Percentiles rank a stretch among this genome's conserved stretches.
Conservation (phyloP, 2,888 invertebrate genomes). For the Ctenicera cuprea region DNA sequence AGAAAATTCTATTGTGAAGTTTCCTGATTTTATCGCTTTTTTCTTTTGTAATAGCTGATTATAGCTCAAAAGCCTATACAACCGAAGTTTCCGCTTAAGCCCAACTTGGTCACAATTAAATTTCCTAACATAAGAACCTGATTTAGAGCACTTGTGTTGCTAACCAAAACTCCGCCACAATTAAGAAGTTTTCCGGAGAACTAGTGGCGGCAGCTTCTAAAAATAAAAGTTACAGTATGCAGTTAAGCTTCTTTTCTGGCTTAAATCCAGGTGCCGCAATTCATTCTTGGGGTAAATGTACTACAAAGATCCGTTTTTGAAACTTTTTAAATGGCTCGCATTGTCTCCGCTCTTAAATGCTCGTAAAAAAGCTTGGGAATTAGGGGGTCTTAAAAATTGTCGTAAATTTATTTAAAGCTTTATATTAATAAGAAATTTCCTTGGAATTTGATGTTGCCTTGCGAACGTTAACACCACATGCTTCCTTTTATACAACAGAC, state of each 20-base stretch:
- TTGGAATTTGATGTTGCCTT: too few species aligned
- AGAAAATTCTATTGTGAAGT: not conserved
- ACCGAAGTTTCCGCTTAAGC: conserved; percentile 21
- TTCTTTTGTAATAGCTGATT: not conserved
- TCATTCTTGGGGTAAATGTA: conserved; percentile 11
- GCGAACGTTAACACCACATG: too few species aligned
- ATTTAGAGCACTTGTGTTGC: conserved; percentile 39
- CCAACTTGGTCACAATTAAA: conserved; percentile 35
- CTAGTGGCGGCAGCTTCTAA: conserved; percentile 7
- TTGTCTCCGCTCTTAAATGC: conserved; percentile 9
- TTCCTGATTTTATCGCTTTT: not conserved
- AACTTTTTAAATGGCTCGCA: not conserved
- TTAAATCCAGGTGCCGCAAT: conserved; percentile 32
- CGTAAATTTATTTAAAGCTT: conserved; percentile 2
- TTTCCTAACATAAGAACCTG: conserved; percentile 37
- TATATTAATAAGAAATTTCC: not conserved
- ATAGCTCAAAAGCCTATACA: conserved; percentile 21
- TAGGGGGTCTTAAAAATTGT: too few species aligned
- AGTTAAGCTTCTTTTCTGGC: conserved; percentile 9
- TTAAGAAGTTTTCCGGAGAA: conserved; percentile 36
- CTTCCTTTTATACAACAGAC: not conserved
- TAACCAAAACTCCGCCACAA: conserved; percentile 37
- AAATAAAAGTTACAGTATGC: conserved; percentile 34
- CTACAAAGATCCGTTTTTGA: conserved; percentile 1
- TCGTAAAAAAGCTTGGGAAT: not conserved